These are phyloP conservation scores for Columbina picui DNA, from an alignment of 2,113 vertebrate genomes.

Conservation along the genomic window DNA sequence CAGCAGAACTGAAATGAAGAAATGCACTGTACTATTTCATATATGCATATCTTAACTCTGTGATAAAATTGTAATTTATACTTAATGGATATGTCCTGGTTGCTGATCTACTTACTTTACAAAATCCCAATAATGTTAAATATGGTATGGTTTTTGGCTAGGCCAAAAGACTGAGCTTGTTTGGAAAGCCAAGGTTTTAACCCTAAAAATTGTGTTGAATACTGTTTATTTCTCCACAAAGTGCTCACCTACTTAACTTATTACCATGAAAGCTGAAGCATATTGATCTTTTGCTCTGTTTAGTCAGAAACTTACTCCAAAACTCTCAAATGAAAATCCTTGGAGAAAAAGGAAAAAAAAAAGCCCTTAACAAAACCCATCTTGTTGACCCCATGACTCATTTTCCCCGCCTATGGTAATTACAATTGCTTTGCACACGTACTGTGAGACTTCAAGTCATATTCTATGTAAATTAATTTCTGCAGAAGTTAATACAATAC, in stretches of 20 bases:
- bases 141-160: neutral
- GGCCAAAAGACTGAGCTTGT: neutral
- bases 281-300: neutral
- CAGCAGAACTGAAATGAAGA: neutral
- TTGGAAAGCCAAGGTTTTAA: neutral
- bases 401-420: neutral
- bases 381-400: neutral
- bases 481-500: neutral
- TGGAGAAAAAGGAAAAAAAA: neutral
- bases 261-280: neutral
- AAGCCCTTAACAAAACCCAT: neutral
- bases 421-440: neutral
- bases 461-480: neutral
- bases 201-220: neutral
- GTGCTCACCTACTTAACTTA: neutral
- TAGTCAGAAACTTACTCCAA: neutral
- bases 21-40: neutral
- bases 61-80: neutral
- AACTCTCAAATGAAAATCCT: neutral
- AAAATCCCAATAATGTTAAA: neutral
- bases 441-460: neutral
- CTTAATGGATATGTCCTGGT: neutral
- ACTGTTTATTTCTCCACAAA: neutral
- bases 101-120: neutral
- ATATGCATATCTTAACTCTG: neutral